Base-by-base conservation (phyloP, 2,888 invertebrate species). In the Dynastes maya region DNA sequence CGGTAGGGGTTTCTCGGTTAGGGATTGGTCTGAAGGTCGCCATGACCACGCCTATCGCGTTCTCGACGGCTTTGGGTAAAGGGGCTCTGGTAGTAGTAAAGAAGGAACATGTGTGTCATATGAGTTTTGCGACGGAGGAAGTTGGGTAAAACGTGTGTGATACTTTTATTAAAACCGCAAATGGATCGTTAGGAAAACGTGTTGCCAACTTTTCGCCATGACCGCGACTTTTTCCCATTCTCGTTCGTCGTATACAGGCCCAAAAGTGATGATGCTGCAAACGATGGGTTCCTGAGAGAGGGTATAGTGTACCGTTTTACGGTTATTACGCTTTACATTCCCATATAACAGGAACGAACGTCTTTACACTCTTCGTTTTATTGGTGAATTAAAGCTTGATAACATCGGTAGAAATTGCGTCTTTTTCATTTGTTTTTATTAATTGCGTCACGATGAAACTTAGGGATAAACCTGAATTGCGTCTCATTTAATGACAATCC, bases 101-200 rank as follows among this genome's bases (percentile, higher is more conserved):
- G 68, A 65, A 53, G 11, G 61, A 77, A 63, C 70, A 58, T 58
- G 55, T 77, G 55, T 71, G 71, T 64, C 68, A 76, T 76, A 76
- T 76, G 76, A 76, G 76, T 68, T 76, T 76, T 63, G 68, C 68
- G 51, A 76, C 72, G 79, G 76, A 80, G 80, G 80, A 80, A 80
- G 82, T 82, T 81, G 61, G 79, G 61, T 78, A 78, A 81, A 79
- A 45, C 45, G 45, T 79, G 79, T 80, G 79, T 79, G 78, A 72
- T 78, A 79, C 77, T 82, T 82, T 82, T 81, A 82, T 82, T 82
- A 82, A 81, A 81, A 81, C 81, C 71, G 80, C 79, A 81, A 82
- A 82, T 82, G 82, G 82, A 78, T 80, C 80, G 75, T 81, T 82
- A 81, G 67, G 68, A 63, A 81, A 81, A 79, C 78, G 80, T 78